Percentiles rank a stretch among this genome's conserved stretches.
These are phyloP conservation scores for Carapus acus DNA, from an alignment of 2,797 vertebrate species.

Conservation along the genomic window DNA sequence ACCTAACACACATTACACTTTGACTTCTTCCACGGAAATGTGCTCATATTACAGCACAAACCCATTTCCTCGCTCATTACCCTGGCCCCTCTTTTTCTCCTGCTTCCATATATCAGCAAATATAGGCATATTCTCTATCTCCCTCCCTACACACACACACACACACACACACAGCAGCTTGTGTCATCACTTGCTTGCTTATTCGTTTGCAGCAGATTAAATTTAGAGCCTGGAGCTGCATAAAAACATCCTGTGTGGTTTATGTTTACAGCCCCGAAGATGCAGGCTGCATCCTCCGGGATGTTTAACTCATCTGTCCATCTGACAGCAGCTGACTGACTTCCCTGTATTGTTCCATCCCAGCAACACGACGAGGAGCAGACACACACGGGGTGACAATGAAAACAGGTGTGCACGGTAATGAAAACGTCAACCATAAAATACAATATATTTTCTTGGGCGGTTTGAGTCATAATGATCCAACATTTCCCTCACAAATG, in stretches of 20 bases:
- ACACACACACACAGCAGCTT: constrained; percentile 32
- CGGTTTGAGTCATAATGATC: too few species aligned
- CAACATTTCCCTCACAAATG: too few species aligned
- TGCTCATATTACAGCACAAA: too few species aligned
- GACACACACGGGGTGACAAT: constrained; percentile 13
- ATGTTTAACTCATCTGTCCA: constrained; percentile 55
- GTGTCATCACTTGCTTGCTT: constrained; percentile 15
- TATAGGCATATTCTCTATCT: constrained; percentile 15
- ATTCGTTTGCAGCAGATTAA: constrained; percentile 38
- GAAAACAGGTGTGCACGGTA: background rate
- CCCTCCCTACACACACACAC: constrained; percentile 27
- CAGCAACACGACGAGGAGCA: constrained; percentile 26
- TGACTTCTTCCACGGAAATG: background rate
- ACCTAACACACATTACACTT: too few species aligned
- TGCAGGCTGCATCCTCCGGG: constrained; percentile 46
- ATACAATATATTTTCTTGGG: background rate
- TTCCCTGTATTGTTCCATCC: constrained; percentile 63
- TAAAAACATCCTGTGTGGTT: constrained; percentile 53
- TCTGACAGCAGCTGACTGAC: constrained; percentile 39
- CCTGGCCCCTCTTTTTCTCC: background rate
- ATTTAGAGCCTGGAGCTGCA: constrained; percentile 29
- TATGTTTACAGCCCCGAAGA: constrained; percentile 45
- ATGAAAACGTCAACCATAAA: background rate
- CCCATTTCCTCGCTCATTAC: too few species aligned
- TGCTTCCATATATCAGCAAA: constrained; percentile 12